These are phyloP conservation scores for Osmerus mordax DNA, from an alignment of 2,113 vertebrate species.

Conservation along the genomic window DNA sequence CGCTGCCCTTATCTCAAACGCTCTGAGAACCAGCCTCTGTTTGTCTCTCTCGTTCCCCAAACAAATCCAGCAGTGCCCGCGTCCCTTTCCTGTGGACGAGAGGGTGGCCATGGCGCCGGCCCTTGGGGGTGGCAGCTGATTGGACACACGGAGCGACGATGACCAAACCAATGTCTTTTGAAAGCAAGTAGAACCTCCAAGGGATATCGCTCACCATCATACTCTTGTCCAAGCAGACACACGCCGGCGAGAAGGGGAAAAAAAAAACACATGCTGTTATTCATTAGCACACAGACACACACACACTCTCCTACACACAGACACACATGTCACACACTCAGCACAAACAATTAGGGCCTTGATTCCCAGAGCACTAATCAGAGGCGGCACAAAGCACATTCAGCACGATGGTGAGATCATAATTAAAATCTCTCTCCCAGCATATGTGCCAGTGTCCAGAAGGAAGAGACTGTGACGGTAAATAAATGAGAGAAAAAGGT, in stretches of 20 bases:
- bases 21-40: constrained; percentile 55
- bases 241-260: not conserved
- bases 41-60: constrained; percentile 65
- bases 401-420: constrained; percentile 68
- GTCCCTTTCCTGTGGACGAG: constrained; percentile 65
- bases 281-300: constrained; percentile 27
- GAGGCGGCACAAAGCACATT: constrained; percentile 68
- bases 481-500: constrained; percentile 20
- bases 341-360: constrained; percentile 72
- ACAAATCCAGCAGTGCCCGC: constrained; percentile 64
- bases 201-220: not conserved
- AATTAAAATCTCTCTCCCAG: constrained; percentile 75
- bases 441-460: constrained; percentile 65
- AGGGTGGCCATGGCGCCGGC: constrained; percentile 63
- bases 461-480: constrained; percentile 59
- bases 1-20: too few relatives aligned
- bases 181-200: not conserved
- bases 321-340: constrained; percentile 20
- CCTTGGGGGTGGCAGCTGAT: constrained; percentile 61
- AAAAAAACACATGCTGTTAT: not conserved
- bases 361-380: constrained; percentile 75
- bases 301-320: constrained; percentile 9
- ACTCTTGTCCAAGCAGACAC: not conserved
- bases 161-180: not conserved
- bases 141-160: constrained; percentile 26